phyloP scores from a whole-genome alignment of 1,140 invertebrate genomes.

The Pogonus chalceus region DNA sequence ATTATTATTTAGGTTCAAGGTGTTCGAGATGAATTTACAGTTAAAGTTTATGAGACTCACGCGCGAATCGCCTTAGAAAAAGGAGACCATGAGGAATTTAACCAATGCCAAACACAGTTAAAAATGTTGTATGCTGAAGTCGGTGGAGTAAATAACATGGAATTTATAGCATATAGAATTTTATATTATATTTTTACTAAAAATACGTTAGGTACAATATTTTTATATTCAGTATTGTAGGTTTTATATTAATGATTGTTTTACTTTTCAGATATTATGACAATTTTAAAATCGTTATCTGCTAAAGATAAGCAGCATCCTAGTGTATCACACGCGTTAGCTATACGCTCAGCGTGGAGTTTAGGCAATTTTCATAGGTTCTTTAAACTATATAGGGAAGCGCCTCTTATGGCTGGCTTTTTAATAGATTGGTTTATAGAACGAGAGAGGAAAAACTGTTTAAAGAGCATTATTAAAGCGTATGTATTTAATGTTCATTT shows the following conservation, averaged over 20 bases:
- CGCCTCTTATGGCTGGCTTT: slow-evolving; percentile 92
- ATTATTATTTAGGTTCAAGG: slow-evolving; percentile 71
- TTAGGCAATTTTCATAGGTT: slow-evolving; percentile 84
- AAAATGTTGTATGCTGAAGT: slow-evolving; percentile 80
- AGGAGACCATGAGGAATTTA: slow-evolving; percentile 96
- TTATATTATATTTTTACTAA: slow-evolving; percentile 96
- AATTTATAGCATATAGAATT: slow-evolving; percentile 93
- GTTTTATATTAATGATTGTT: neutral
- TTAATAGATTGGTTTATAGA: slow-evolving; percentile 96
- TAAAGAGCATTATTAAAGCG: slow-evolving; percentile 92
- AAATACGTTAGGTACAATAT: slow-evolving; percentile 78
- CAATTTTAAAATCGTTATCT: slow-evolving; percentile 71
- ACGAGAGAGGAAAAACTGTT: slow-evolving; percentile 78
- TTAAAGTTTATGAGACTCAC: slow-evolving; percentile 97
- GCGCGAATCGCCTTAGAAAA: slow-evolving; percentile 93
- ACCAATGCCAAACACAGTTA: slow-evolving; percentile 97
- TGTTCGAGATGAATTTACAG: slow-evolving; percentile 85
- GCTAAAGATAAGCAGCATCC: slow-evolving; percentile 69
- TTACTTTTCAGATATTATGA: slow-evolving; percentile 76
- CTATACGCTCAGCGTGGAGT: slow-evolving; percentile 82
- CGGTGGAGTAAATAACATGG: slow-evolving; percentile 63
- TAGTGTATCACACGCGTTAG: slow-evolving; percentile 77
- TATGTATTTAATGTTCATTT: slow-evolving; percentile 75
- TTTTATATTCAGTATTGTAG: neutral
- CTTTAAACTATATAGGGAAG: slow-evolving; percentile 76